These are phyloP conservation scores for Anniella stebbinsi DNA, from an alignment of 2,797 vertebrate genomes.

Conservation along the genomic window DNA sequence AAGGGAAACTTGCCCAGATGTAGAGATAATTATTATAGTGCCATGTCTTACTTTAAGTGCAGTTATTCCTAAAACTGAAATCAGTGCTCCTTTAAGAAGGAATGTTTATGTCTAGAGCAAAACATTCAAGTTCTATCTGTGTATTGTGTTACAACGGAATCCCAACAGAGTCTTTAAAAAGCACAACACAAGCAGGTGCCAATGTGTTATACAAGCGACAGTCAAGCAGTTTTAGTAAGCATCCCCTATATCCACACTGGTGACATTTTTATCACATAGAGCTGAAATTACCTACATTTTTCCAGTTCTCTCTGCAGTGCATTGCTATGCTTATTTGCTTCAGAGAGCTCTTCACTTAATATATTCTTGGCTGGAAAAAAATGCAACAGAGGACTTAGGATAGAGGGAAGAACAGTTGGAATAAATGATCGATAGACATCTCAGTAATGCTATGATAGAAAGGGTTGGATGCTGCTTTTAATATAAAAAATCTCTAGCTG, in stretches of 20 bases:
- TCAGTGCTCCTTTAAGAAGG: background rate
- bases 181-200: background rate
- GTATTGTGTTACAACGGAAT: background rate
- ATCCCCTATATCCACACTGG: background rate
- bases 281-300: constrained; percentile 40
- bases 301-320: constrained; percentile 25
- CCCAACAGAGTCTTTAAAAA: background rate
- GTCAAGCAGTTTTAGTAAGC: background rate
- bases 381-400: background rate
- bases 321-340: background rate
- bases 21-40: background rate
- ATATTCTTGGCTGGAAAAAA: constrained; percentile 7
- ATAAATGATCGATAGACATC: background rate
- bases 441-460: background rate
- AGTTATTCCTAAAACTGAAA: background rate
- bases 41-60: background rate
- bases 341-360: background rate
- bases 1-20: background rate
- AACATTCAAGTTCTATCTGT: background rate
- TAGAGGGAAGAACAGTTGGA: background rate
- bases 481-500: background rate
- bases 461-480: background rate
- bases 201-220: background rate
- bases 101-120: background rate
- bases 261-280: background rate